Base-by-base conservation (phyloP, 2,888 invertebrate species). In the Spicauda simplicius region DNA sequence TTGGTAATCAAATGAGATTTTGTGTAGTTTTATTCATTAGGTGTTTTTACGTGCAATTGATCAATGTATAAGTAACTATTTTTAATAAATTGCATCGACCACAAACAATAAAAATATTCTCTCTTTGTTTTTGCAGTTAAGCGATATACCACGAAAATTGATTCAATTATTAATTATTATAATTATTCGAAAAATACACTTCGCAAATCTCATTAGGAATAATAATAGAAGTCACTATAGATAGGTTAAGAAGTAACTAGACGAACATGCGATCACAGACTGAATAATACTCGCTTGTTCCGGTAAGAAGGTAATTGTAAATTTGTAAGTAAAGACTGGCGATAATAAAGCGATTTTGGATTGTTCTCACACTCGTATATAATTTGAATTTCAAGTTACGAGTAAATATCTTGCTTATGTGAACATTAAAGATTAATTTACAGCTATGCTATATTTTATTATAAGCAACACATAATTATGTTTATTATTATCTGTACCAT, bases 191-290 rank as follows among this genome's bases (percentile, higher is more conserved):
- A 7, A n/a, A 45, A 45, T 11, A n/a, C n/a, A 45, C n/a, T 45
- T 37, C 12, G 5, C 6, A 45, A 45, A n/a, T 45, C n/a, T n/a
- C 11, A n/a, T 45, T n/a, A n/a, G n/a, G 16, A 5, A n/a, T 4
- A n/a, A n/a, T 6, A 0, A n/a, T n/a, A 45, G 14, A 45, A 45
- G 45, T 45, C 45, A 45, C 45, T 45, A 45, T 58, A 64, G 64
- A 58, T 64, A 64, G 37, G 50, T 37, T n/a, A 64, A 16, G n/a
- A 37, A 18, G 50, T 48, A n/a, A 53, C 14, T 58, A 64, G 18
- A 52, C 30, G 52, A 58, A 64, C 64, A 19, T 64, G 48, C 57
- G 56, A 64, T 16, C 58, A 64, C 56, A 33, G 64, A 64, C 64
- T 64, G 64, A 64, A 64, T 53, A 33, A 52, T 18, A 53, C 52